Evolutionary conservation across 2,888 invertebrate genomes (phyloP).

Genomic region (Ennomos quercinarius): DNA sequence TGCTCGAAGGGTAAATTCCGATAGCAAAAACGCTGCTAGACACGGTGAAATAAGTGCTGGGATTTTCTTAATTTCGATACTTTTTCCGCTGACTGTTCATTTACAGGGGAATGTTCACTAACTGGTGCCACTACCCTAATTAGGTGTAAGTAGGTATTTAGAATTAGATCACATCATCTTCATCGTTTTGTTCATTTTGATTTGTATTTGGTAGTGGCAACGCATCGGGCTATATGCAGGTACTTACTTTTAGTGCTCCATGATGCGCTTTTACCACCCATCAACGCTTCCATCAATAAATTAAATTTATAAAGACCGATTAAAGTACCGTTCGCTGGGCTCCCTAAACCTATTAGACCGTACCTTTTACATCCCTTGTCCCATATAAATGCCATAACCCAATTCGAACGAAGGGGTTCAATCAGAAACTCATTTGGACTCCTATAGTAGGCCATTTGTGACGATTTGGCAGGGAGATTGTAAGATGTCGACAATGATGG

Average conservation of each 20-base stretch:
- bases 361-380: conserved; percentile 46
- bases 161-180: too few species aligned
- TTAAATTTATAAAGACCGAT: conserved; percentile 43
- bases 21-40: too few species aligned
- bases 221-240: too few species aligned
- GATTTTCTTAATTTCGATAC: too few species aligned
- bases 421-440: conserved; percentile 59
- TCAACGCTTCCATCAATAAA: conserved; percentile 40
- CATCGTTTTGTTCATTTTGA: too few species aligned
- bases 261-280: conserved; percentile 37
- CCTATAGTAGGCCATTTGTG: conserved; percentile 36
- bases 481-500: conserved; percentile 43
- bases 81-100: too few species aligned
- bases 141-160: too few species aligned
- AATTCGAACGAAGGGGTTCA: conserved; percentile 46
- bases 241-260: conserved; percentile 22
- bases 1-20: too few species aligned
- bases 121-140: too few species aligned
- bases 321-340: conserved; percentile 44
- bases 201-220: too few species aligned
- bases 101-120: too few species aligned
- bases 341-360: conserved; percentile 47
- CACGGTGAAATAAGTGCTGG: too few species aligned
- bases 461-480: conserved; percentile 35
- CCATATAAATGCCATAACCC: conserved; percentile 49